These are phyloP conservation scores for Porites evermanni DNA, from an alignment of 92 coral and sea anemone genomes.

Conservation along the genomic window DNA sequence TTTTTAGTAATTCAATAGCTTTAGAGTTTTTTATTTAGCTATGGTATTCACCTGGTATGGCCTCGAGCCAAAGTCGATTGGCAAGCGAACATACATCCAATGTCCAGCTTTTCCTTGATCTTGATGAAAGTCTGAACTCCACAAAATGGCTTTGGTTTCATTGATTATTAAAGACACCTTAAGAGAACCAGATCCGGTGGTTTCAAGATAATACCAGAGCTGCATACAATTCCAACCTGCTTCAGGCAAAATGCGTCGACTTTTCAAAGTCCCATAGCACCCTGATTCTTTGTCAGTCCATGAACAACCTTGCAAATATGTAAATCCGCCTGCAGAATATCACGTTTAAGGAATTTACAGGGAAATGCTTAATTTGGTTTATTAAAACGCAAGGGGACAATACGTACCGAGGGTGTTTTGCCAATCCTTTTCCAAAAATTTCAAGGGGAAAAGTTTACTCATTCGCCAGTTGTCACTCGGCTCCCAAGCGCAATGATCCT, in stretches of 20 bases:
- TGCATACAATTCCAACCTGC: constrained; percentile 43
- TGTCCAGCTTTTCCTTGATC: neutral
- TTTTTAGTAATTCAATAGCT: too few relatives aligned
- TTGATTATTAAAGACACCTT: constrained; percentile 26
- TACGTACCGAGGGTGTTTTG: constrained; percentile 28
- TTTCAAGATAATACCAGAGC: constrained; percentile 51
- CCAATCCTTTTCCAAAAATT: constrained; percentile 26
- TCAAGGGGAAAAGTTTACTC: constrained; percentile 32
- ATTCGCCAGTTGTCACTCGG: constrained; percentile 52
- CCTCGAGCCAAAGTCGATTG: neutral
- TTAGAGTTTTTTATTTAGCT: too few relatives aligned
- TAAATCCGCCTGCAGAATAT: constrained; percentile 15
- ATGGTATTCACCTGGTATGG: constrained; percentile 3
- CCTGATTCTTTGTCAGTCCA: neutral
- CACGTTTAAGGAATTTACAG: neutral
- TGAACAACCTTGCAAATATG: constrained; percentile 27
- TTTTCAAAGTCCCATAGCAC: constrained; percentile 22
- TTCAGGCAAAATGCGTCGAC: constrained; percentile 22
- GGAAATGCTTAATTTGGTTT: too few relatives aligned
- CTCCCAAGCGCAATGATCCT: constrained; percentile 64
- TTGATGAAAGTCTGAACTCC: constrained; percentile 9
- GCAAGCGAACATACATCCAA: constrained; percentile 47
- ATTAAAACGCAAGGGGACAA: too few relatives aligned
- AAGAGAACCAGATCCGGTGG: neutral
- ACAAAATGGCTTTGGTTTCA: neutral